Base-by-base conservation (phyloP, 2,797 vertebrate genomes). In the Lemur catta region DNA sequence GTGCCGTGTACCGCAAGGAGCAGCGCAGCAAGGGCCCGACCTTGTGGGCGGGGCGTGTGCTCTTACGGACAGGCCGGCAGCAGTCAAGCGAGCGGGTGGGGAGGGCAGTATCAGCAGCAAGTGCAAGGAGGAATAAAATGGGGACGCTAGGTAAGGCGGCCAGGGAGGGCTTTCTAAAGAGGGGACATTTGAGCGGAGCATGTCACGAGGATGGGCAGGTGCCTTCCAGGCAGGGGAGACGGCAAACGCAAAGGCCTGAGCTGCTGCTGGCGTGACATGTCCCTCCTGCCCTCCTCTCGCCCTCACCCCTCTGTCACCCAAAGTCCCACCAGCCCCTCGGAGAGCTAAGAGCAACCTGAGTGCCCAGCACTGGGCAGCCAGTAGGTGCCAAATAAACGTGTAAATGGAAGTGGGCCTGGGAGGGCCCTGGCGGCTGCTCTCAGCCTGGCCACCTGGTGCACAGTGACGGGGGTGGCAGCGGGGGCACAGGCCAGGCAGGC, bases 41-140 rank as follows among this genome's bases (percentile, higher is more conserved):
- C 38, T 63, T 41, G 10, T 2, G 7, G 48, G 48, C 48, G 8
- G 10, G 11, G 9, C 0, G 0, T 1, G 2, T 8, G 6, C 71
- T 48, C 61, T 7, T 26, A 24, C 5, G 0, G 6, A 5, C 13
- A 15, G 20, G 18, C 6, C 17, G 48, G 15, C 7, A 26, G 17
- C 2, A n/a, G 22, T 22, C 43, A 6, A 24, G 41, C 3, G 65
- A 52, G 76, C 7, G 22, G 30, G 15, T 0, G 2, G 12, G 38
- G 46, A 18, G 0, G 13, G 22, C 38, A 2, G 3, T 4, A 5
- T 38, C n/a, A 5, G 11, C 41, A 48, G 24, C 35, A 74, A 33
- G 78, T n/a, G 20, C 17, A 6, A 2, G 1, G 2, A 17, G 35
- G 50, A 48, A 20, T 38, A 6, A 43, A 65, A 65, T 26, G 57